A percentile compares a stretch with the other conserved stretches of the same genome.
phyloP scores from a whole-genome alignment of 2,113 vertebrate species.

The Notechis scutatus region DNA sequence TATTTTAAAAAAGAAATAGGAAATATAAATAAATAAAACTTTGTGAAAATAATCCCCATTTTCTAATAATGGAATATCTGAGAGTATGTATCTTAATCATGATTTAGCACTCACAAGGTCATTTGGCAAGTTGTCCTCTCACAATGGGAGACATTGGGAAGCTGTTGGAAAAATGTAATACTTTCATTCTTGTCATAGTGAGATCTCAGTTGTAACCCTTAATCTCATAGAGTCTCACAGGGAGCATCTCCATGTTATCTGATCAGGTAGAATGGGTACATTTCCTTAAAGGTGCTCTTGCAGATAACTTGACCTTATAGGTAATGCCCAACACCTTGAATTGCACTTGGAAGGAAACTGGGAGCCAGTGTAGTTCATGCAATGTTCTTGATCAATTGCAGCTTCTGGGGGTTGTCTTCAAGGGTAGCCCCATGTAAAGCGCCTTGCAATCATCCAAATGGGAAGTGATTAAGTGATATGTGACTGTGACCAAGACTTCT shows the following conservation, averaged over 20 bases:
- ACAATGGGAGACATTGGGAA: neutral
- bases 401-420: neutral
- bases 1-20: neutral
- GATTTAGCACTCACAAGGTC: neutral
- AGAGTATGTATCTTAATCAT: neutral
- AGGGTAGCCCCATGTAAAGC: neutral
- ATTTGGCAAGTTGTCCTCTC: neutral
- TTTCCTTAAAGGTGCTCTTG: neutral
- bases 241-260: neutral
- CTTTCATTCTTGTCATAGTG: neutral
- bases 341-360: neutral
- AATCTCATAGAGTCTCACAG: neutral
- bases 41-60: neutral
- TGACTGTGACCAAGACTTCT: neutral
- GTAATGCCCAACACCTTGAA: neutral
- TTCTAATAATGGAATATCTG: neutral
- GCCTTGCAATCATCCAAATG: neutral
- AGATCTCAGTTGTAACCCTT: neutral
- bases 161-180: neutral
- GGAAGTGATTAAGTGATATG: neutral
- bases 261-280: neutral
- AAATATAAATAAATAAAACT: neutral
- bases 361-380: neutral
- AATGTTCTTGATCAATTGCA: neutral
- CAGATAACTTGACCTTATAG: neutral